phyloP scores from a whole-genome alignment of 1,140 invertebrate species.

The Octopus sinensis region DNA sequence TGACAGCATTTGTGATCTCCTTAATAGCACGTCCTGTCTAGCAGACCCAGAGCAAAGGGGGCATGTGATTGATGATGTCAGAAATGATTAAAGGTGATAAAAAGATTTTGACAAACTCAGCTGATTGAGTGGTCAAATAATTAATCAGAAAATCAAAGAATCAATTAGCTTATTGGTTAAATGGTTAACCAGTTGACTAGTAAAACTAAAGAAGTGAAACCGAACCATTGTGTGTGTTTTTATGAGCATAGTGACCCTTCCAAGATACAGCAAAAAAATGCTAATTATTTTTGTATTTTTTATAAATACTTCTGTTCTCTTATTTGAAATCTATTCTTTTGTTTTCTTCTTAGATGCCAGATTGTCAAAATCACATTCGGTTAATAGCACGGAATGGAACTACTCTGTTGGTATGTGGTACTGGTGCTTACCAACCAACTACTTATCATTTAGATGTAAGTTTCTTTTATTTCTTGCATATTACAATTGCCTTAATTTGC shows the following conservation, averaged over 20 bases:
- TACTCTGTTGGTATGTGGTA: conserved; percentile 37
- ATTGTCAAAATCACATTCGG: conserved; percentile 41
- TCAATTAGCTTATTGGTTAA: too few relatives aligned
- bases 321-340: neutral
- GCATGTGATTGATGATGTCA: too few relatives aligned
- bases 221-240: neutral
- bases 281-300: neutral
- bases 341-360: conserved; percentile 28
- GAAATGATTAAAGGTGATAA: too few relatives aligned
- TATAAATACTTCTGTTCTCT: neutral
- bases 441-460: conserved; percentile 35
- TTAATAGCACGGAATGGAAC: conserved; percentile 30
- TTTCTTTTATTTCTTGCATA: neutral
- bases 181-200: neutral
- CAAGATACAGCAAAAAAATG: neutral
- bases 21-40: too few relatives aligned
- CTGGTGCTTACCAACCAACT: conserved; percentile 33
- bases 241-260: neutral
- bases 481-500: too few relatives aligned
- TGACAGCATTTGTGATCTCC: too few relatives aligned
- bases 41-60: too few relatives aligned
- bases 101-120: too few relatives aligned
- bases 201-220: neutral
- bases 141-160: too few relatives aligned
- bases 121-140: too few relatives aligned